Percentiles rank a stretch among this genome's conserved stretches.
These are phyloP conservation scores for Crioceris asparagi DNA, from an alignment of 2,888 invertebrate species.

Conservation along the genomic window DNA sequence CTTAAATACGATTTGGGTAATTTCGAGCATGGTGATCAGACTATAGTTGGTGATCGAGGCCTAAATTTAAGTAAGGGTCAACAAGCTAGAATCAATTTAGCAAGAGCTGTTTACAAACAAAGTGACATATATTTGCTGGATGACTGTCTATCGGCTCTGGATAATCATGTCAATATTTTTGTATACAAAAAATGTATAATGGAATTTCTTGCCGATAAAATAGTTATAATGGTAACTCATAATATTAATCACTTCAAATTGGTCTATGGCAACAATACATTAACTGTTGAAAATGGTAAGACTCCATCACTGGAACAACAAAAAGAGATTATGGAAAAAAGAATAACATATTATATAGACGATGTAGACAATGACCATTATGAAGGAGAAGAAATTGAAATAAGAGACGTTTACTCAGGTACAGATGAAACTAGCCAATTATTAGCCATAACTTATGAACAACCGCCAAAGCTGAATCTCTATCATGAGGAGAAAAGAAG, in stretches of 20 bases:
- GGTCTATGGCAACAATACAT: slow-evolving; percentile 20
- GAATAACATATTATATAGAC: slow-evolving; percentile 24
- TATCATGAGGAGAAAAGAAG: slow-evolving; percentile 26
- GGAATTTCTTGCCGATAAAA: slow-evolving; percentile 26
- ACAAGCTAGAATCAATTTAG: slow-evolving; percentile 29
- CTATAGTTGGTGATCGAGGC: slow-evolving; percentile 52
- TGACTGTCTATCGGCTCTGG: slow-evolving; percentile 27
- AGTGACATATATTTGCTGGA: slow-evolving; percentile 30
- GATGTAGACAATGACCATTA: slow-evolving; percentile 15
- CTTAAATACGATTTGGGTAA: slow-evolving; percentile 41
- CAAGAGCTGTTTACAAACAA: too few species aligned
- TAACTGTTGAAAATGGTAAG: slow-evolving; percentile 22
- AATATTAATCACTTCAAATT: slow-evolving; percentile 25
- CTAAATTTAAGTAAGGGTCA: slow-evolving; percentile 52
- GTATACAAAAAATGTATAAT: slow-evolving; percentile 27
- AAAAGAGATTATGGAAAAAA: slow-evolving; percentile 20
- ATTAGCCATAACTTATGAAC: slow-evolving; percentile 7
- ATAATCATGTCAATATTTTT: slow-evolving; percentile 22
- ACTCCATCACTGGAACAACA: slow-evolving; percentile 19
- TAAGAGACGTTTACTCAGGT: slow-evolving; percentile 8
- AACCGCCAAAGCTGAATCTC: slow-evolving; percentile 12
- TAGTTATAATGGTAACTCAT: slow-evolving; percentile 27
- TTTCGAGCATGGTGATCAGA: slow-evolving; percentile 34
- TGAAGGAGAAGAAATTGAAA: slow-evolving; percentile 15
- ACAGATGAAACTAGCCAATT: slow-evolving; percentile 13